Conservation (phyloP, 2,113 vertebrate genomes). For the Pipa parva region DNA sequence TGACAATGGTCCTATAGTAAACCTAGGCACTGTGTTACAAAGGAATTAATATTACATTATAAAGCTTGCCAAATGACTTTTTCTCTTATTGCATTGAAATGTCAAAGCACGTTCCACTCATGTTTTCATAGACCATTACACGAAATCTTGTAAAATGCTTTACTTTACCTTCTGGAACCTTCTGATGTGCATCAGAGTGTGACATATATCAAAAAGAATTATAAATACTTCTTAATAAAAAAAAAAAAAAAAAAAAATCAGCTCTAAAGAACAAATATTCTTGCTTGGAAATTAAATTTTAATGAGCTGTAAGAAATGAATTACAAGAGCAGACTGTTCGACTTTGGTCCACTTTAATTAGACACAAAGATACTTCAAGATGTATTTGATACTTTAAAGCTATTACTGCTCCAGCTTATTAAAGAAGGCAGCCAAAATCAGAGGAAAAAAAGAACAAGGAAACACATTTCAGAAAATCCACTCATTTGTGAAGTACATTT, state of each 20-base stretch:
- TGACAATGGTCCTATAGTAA: too few relatives aligned
- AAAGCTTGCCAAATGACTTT: too few relatives aligned
- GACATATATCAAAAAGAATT: constrained; percentile 23
- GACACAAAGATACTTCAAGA: constrained; percentile 52
- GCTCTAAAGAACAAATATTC: constrained; percentile 41
- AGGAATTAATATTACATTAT: too few relatives aligned
- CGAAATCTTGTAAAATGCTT: too few relatives aligned
- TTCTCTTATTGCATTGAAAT: too few relatives aligned
- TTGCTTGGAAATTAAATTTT: constrained; percentile 45
- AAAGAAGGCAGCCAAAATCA: constrained; percentile 22
- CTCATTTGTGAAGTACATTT: constrained; percentile 8
- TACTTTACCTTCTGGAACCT: too few relatives aligned
- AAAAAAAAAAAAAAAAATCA: too few relatives aligned
- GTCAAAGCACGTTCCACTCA: too few relatives aligned
- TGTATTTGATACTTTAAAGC: constrained; percentile 42
- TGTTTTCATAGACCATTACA: too few relatives aligned
- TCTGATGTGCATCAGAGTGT: constrained; percentile 32
- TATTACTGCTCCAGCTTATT: constrained; percentile 49
- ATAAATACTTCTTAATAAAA: constrained; percentile 26
- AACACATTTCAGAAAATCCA: constrained; percentile 2
- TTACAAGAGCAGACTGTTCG: constrained; percentile 37
- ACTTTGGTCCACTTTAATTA: constrained; percentile 48
- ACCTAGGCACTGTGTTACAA: too few relatives aligned
- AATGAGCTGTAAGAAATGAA: constrained; percentile 47
- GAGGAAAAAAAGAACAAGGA: constrained; percentile 7